A percentile compares a stretch with the other conserved stretches of the same genome.
These are phyloP conservation scores for Physocephala rufipes DNA, from an alignment of 2,888 invertebrate species.

Conservation along the genomic window DNA sequence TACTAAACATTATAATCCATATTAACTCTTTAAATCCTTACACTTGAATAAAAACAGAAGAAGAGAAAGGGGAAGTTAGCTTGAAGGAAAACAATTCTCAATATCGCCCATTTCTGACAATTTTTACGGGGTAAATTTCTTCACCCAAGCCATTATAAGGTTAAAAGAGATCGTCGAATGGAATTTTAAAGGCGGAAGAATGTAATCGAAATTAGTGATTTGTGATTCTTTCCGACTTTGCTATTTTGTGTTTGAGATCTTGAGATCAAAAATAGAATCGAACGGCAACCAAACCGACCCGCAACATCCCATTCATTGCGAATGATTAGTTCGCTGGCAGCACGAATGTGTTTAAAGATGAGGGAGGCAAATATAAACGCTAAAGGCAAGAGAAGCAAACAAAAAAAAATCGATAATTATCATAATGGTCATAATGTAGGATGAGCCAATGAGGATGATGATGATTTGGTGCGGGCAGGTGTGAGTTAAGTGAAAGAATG, in stretches of 20 bases:
- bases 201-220: constrained; percentile 5
- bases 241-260: constrained; percentile 23
- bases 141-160: too few species aligned
- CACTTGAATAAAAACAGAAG: too few species aligned
- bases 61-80: too few species aligned
- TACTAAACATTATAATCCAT: too few species aligned
- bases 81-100: too few species aligned
- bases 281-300: constrained; percentile 31
- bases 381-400: constrained; percentile 4
- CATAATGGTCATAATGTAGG: background rate
- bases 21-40: too few species aligned
- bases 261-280: constrained; percentile 38
- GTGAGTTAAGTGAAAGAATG: background rate
- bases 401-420: background rate
- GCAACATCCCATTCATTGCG: constrained; percentile 17
- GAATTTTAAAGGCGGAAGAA: too few species aligned
- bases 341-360: background rate
- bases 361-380: constrained; percentile 30
- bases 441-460: background rate
- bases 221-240: constrained; percentile 18
- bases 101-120: too few species aligned
- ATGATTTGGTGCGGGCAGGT: constrained; percentile 8
- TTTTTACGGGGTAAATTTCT: too few species aligned
- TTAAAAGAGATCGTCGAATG: too few species aligned
- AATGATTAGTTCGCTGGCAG: background rate